Conservation (phyloP, 2,888 invertebrate genomes). For the Xestia c-nigrum region DNA sequence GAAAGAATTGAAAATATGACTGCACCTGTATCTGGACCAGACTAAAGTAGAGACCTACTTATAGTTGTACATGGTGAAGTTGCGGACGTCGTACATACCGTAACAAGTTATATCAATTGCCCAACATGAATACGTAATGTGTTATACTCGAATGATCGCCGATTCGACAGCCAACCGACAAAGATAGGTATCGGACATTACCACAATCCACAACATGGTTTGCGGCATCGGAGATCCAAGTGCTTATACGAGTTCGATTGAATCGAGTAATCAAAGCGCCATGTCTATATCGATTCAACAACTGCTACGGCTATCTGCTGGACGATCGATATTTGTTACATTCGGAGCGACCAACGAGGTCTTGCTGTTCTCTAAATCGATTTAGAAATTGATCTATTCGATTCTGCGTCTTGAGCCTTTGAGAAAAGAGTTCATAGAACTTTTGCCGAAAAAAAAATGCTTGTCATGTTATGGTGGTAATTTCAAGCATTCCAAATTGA, state of each 20-base stretch:
- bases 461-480: slow-evolving; percentile 34
- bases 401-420: slow-evolving; percentile 67
- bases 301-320: slow-evolving; percentile 84
- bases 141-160: slow-evolving; percentile 82
- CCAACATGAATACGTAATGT: slow-evolving; percentile 86
- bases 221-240: slow-evolving; percentile 75
- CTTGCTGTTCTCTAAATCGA: slow-evolving; percentile 70
- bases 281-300: slow-evolving; percentile 89
- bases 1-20: slow-evolving; percentile 41
- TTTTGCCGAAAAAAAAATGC: not conserved
- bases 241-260: slow-evolving; percentile 84
- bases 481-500: slow-evolving; percentile 83
- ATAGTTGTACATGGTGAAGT: slow-evolving; percentile 19
- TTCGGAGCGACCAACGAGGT: slow-evolving; percentile 79
- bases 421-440: slow-evolving; percentile 45
- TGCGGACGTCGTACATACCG: slow-evolving; percentile 59
- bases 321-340: slow-evolving; percentile 89
- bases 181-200: slow-evolving; percentile 88
- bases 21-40: slow-evolving; percentile 41
- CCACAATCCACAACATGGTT: slow-evolving; percentile 81
- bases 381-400: slow-evolving; percentile 49
- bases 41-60: not conserved
- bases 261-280: slow-evolving; percentile 89
- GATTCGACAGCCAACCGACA: slow-evolving; percentile 83
- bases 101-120: slow-evolving; percentile 86